Evolutionary conservation across 1,140 invertebrate genomes (phyloP).

Genomic region (Hormaphis cornu): DNA sequence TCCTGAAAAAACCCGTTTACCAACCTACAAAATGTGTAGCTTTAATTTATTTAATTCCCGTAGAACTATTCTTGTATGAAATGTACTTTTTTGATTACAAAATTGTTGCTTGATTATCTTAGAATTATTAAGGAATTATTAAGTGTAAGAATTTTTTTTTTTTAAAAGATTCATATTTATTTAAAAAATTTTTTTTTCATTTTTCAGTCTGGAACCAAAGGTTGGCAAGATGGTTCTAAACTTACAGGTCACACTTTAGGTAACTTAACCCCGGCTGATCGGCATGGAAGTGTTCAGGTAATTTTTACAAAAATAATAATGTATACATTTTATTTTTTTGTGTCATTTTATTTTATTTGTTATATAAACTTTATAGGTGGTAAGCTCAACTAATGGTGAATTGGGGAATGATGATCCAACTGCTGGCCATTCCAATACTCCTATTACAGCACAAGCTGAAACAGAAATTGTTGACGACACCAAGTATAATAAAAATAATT

Average conservation of each 20-base stretch:
- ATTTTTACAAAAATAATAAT: background rate
- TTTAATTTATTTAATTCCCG: background rate
- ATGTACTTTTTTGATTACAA: background rate
- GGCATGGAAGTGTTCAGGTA: conserved; percentile 89
- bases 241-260: conserved; percentile 49
- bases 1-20: background rate
- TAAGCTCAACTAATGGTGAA: conserved; percentile 94
- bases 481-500: conserved; percentile 54
- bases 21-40: background rate
- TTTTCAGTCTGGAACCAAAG: conserved; percentile 40
- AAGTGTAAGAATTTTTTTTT: too few species aligned
- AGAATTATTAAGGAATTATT: too few species aligned
- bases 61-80: conserved; percentile 1
- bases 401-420: conserved; percentile 88
- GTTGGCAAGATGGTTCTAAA: conserved; percentile 54
- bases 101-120: too few species aligned
- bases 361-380: conserved; percentile 63
- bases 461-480: conserved; percentile 86
- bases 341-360: conserved; percentile 13
- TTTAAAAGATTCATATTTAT: background rate
- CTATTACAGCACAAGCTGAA: conserved; percentile 85
- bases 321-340: background rate
- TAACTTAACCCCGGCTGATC: conserved; percentile 79
- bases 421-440: conserved; percentile 91
- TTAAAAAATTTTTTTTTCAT: background rate